Percentiles rank a stretch among this genome's conserved stretches.
phyloP scores from a whole-genome alignment of 2,888 invertebrate genomes.

The Morinoia aosen region DNA sequence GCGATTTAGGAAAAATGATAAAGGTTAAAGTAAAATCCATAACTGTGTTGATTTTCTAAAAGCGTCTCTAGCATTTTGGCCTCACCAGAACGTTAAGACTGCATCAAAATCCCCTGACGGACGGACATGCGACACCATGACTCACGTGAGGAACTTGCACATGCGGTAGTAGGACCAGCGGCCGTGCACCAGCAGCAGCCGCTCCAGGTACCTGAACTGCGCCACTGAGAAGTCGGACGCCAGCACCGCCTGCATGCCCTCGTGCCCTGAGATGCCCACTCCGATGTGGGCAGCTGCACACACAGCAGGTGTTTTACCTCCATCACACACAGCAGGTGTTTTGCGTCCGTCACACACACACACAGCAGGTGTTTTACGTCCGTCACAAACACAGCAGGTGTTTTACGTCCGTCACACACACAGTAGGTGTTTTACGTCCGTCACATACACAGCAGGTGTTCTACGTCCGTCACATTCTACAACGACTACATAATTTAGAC shows the following conservation, averaged over 20 bases:
- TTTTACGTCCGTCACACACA: not conserved
- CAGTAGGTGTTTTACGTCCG: too few relatives aligned
- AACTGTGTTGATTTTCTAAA: too few relatives aligned
- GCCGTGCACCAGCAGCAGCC: constrained; percentile 93
- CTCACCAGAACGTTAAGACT: too few relatives aligned
- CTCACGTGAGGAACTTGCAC: constrained; percentile 89
- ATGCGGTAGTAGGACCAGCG: constrained; percentile 97
- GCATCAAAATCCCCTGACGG: too few relatives aligned
- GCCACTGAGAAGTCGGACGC: constrained; percentile 98
- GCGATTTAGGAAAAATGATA: too few relatives aligned
- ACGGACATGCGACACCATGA: not conserved
- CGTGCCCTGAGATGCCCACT: constrained; percentile 98
- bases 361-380: too few relatives aligned
- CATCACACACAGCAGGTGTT: not conserved
- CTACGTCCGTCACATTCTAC: too few relatives aligned
- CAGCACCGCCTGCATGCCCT: constrained; percentile 97
- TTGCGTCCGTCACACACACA: not conserved
- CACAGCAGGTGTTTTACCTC: constrained; percentile 60
- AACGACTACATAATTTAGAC: too few relatives aligned
- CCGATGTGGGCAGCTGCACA: constrained; percentile 95
- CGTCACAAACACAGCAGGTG: too few relatives aligned
- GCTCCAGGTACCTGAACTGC: constrained; percentile 95
- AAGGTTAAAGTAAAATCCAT: too few relatives aligned
- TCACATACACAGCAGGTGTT: too few relatives aligned
- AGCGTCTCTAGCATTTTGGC: too few relatives aligned